Percentiles rank a stretch among this genome's conserved stretches.
These are phyloP conservation scores for Aricia agestis DNA, from an alignment of 1,140 invertebrate genomes.

Conservation along the genomic window DNA sequence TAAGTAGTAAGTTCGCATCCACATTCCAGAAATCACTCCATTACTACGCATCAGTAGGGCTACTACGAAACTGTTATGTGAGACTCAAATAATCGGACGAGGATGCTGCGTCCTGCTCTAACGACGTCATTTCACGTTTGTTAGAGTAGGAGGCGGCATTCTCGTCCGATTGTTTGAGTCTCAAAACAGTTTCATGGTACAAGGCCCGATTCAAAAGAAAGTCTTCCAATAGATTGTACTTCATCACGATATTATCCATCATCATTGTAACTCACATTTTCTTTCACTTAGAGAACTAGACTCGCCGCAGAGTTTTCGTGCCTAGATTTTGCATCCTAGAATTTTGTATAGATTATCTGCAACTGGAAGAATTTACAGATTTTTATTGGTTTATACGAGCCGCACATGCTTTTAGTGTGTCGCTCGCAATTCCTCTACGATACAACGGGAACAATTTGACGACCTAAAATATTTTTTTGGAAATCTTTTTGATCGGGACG, in stretches of 20 bases:
- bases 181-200: too few species aligned
- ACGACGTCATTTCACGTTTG: too few species aligned
- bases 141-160: too few species aligned
- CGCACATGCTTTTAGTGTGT: not conserved
- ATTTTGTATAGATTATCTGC: not conserved
- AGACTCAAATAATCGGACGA: too few species aligned
- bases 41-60: slow-evolving; percentile 41
- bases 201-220: slow-evolving; percentile 56
- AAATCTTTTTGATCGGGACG: slow-evolving; percentile 38
- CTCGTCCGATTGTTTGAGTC: too few species aligned
- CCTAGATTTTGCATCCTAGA: not conserved
- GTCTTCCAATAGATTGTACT: slow-evolving; percentile 73
- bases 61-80: too few species aligned
- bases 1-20: slow-evolving; percentile 33
- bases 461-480: slow-evolving; percentile 65
- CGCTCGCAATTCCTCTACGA: slow-evolving; percentile 37
- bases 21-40: slow-evolving; percentile 52
- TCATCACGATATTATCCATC: slow-evolving; percentile 33
- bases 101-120: too few species aligned
- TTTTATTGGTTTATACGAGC: not conserved
- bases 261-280: slow-evolving; percentile 20
- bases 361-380: not conserved
- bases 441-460: slow-evolving; percentile 61
- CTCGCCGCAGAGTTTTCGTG: slow-evolving; percentile 10
- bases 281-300: not conserved